These are phyloP conservation scores for Mareca penelope DNA, from an alignment of 2,797 vertebrate genomes.

Conservation along the genomic window DNA sequence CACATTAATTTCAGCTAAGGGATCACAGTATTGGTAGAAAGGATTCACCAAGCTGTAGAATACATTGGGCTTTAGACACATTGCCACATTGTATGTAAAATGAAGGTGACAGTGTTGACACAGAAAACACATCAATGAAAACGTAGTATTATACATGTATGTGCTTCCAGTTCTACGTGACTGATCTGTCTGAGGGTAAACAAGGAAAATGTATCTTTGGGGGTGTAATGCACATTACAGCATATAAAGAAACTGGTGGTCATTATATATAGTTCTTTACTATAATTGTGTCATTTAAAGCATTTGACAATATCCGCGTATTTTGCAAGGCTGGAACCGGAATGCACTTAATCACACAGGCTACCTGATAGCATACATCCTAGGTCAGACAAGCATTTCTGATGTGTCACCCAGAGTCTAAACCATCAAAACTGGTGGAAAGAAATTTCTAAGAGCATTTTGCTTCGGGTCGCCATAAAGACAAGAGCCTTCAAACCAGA, in stretches of 20 bases:
- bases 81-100: not conserved
- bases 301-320: not conserved
- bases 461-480: not conserved
- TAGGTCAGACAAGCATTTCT: not conserved
- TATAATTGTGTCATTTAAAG: not conserved
- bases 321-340: not conserved
- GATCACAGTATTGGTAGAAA: not conserved
- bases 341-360: not conserved
- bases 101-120: not conserved
- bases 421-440: not conserved
- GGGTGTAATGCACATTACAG: not conserved
- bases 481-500: not conserved
- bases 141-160: not conserved
- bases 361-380: too few relatives aligned
- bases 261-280: not conserved
- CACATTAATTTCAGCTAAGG: conserved; percentile 28
- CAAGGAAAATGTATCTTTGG: not conserved
- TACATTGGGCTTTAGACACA: not conserved
- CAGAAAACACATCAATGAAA: not conserved
- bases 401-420: too few relatives aligned
- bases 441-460: not conserved
- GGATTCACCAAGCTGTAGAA: not conserved
- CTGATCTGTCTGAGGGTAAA: not conserved
- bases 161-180: not conserved
- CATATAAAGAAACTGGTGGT: not conserved